phyloP scores from a whole-genome alignment of 2,113 vertebrate species.

The Seriola quinqueradiata region DNA sequence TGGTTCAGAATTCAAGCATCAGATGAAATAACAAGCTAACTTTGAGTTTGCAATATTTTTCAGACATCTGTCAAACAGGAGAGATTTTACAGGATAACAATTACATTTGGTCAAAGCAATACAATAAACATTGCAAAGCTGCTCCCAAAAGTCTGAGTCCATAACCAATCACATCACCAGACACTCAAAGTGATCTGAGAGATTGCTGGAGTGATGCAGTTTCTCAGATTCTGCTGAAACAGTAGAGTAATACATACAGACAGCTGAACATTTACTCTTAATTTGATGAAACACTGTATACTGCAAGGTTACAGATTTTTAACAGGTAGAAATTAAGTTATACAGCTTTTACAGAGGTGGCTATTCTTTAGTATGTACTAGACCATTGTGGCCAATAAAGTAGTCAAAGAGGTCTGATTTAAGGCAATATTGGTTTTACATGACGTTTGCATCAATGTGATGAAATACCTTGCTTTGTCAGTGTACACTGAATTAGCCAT shows the following conservation, averaged over 20 bases:
- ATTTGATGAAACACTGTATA: background rate
- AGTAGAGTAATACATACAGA: background rate
- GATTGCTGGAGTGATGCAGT: background rate
- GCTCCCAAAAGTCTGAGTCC: too few relatives aligned
- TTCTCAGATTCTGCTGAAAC: background rate
- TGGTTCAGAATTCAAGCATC: background rate
- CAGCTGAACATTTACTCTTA: background rate
- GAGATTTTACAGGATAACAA: too few relatives aligned
- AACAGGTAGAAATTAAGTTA: background rate
- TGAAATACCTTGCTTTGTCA: background rate
- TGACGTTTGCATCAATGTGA: background rate
- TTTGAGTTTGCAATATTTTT: background rate
- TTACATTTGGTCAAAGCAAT: background rate
- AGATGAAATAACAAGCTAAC: background rate
- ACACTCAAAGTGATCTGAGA: background rate
- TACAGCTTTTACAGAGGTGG: background rate
- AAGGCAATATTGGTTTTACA: background rate
- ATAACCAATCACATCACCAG: background rate
- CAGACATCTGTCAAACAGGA: background rate
- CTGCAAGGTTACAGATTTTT: background rate
- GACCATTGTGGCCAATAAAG: background rate
- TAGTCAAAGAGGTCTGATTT: background rate
- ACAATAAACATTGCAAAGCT: background rate
- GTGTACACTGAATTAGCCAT: background rate
- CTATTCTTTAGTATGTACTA: too few relatives aligned